Conservation (phyloP, 2,113 vertebrate genomes). For the Psephotus haematonotus region DNA sequence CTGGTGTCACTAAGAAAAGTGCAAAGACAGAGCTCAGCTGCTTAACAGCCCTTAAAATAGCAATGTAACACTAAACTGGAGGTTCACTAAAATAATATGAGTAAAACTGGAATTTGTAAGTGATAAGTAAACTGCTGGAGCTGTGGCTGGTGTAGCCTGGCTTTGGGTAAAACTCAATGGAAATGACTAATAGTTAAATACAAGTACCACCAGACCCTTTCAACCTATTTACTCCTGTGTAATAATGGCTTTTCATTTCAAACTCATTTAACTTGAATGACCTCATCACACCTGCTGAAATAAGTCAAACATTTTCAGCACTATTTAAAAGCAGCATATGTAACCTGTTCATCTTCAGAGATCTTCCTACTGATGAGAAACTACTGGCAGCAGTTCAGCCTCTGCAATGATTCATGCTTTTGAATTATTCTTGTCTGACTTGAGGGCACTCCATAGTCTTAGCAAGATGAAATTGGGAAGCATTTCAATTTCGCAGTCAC, state of each 20-base stretch:
- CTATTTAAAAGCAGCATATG: not conserved
- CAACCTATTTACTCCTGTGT: not conserved
- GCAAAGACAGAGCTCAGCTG: not conserved
- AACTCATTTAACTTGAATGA: not conserved
- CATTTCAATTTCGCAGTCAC: not conserved
- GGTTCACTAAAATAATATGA: not conserved
- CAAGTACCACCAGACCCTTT: not conserved
- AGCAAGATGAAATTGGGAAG: not conserved
- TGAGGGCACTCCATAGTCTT: not conserved
- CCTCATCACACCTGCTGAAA: not conserved
- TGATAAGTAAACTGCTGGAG: not conserved
- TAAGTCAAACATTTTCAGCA: not conserved
- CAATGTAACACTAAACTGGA: not conserved
- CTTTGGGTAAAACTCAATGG: not conserved
- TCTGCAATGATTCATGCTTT: not conserved
- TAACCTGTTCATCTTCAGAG: not conserved
- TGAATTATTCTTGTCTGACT: not conserved
- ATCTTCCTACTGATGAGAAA: not conserved
- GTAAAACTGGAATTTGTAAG: not conserved
- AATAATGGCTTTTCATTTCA: not conserved
- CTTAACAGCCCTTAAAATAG: not conserved
- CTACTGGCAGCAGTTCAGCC: not conserved
- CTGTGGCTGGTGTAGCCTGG: not conserved
- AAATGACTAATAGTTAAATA: not conserved
- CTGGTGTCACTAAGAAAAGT: not conserved